Conservation (phyloP, 2,888 invertebrate species). For the Meloe dianella region DNA sequence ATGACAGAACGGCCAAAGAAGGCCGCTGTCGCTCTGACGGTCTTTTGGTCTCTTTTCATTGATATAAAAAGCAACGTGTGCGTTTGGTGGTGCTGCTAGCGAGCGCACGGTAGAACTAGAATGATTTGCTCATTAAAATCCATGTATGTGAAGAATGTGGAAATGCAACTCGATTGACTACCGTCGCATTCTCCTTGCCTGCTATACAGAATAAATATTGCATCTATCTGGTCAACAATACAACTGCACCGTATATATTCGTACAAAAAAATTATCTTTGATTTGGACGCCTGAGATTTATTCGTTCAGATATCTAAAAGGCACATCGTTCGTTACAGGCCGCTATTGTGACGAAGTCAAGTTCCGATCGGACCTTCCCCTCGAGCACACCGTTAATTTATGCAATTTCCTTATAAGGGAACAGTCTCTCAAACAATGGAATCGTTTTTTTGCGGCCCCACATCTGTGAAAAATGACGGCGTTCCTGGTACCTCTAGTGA, state of each 20-base stretch:
- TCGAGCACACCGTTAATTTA: slow-evolving; percentile 52
- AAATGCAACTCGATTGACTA: slow-evolving; percentile 57
- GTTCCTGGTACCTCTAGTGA: neutral
- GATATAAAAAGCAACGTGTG: slow-evolving; percentile 53
- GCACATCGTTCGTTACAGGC: slow-evolving; percentile 52
- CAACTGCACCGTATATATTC: slow-evolving; percentile 55
- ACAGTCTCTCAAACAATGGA: slow-evolving; percentile 48
- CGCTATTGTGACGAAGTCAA: slow-evolving; percentile 49
- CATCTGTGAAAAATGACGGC: slow-evolving; percentile 11
- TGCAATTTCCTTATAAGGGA: slow-evolving; percentile 55
- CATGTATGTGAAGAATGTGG: slow-evolving; percentile 60
- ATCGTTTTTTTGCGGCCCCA: slow-evolving; percentile 43
- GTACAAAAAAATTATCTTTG: slow-evolving; percentile 56
- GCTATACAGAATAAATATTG: slow-evolving; percentile 59
- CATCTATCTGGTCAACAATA: slow-evolving; percentile 58
- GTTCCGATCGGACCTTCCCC: slow-evolving; percentile 30
- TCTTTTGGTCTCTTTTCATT: slow-evolving; percentile 47
- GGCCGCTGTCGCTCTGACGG: slow-evolving; percentile 42
- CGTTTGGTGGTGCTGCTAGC: slow-evolving; percentile 41
- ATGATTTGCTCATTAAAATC: slow-evolving; percentile 59
- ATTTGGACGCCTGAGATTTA: slow-evolving; percentile 54
- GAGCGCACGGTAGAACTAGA: slow-evolving; percentile 42
- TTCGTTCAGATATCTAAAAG: slow-evolving; percentile 52
- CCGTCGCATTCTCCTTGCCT: slow-evolving; percentile 57
- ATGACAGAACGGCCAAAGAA: slow-evolving; percentile 44